These are phyloP conservation scores for Doris montereyensis DNA, from an alignment of 2,888 invertebrate genomes.

Conservation along the genomic window DNA sequence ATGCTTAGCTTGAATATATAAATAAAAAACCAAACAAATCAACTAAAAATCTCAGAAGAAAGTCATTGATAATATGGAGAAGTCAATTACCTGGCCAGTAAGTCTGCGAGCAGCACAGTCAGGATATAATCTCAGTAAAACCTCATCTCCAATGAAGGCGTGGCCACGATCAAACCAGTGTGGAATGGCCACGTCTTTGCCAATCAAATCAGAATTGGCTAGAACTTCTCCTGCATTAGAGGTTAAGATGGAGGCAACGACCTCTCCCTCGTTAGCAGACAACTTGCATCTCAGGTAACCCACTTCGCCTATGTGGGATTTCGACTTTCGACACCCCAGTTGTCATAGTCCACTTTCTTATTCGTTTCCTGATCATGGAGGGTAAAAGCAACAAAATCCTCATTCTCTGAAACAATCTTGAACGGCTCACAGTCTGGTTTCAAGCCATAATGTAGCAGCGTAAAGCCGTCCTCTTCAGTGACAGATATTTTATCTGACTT, in stretches of 20 bases:
- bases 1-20: too few species aligned
- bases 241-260: conserved; percentile 48
- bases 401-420: conserved; percentile 26
- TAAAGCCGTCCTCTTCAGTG: background rate
- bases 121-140: conserved; percentile 60
- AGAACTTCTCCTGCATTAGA: background rate
- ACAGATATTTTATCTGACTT: background rate
- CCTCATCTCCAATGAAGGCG: conserved; percentile 63
- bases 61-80: too few species aligned
- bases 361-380: conserved; percentile 22
- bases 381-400: conserved; percentile 32
- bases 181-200: conserved; percentile 31
- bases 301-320: conserved; percentile 49
- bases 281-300: conserved; percentile 59
- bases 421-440: conserved; percentile 24
- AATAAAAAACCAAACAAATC: background rate
- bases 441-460: background rate
- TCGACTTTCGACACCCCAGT: conserved; percentile 44
- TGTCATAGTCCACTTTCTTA: conserved; percentile 18
- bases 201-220: conserved; percentile 3
- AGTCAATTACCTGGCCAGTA: conserved; percentile 35
- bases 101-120: conserved; percentile 37
- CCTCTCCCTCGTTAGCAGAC: conserved; percentile 43
- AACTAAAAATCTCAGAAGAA: too few species aligned
- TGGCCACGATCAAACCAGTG: conserved; percentile 52